A percentile compares a stretch with the other conserved stretches of the same genome.
These are phyloP conservation scores for Ruditapes philippinarum DNA, from an alignment of 1,140 invertebrate genomes.

Conservation along the genomic window DNA sequence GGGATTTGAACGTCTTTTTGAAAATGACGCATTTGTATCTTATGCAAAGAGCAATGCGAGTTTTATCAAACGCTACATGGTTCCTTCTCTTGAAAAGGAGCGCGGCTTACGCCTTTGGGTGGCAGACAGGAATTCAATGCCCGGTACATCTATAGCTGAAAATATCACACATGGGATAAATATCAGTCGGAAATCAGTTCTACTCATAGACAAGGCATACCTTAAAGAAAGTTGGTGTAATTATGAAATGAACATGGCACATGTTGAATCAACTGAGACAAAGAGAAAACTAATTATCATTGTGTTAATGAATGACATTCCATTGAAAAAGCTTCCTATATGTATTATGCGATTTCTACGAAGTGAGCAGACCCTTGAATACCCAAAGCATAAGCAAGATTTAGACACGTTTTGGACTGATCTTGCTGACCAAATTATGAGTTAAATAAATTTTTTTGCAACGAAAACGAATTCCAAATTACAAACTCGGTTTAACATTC, in stretches of 20 bases:
- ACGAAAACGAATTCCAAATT: too few relatives aligned
- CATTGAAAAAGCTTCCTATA: conserved; percentile 5
- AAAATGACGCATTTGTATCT: conserved; percentile 40
- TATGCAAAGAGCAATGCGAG: conserved; percentile 23
- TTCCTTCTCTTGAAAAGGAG: conserved; percentile 12
- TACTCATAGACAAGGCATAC: conserved; percentile 20
- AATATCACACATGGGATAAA: conserved; percentile 42
- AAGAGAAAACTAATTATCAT: conserved; percentile 35
- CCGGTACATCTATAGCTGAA: conserved; percentile 31
- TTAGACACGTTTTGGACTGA: conserved; percentile 26
- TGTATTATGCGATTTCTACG: neutral
- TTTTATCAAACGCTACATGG: conserved; percentile 36
- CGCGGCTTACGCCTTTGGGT: conserved; percentile 12
- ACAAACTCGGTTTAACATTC: too few relatives aligned
- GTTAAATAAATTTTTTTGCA: too few relatives aligned
- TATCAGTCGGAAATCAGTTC: conserved; percentile 29
- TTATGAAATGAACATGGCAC: conserved; percentile 47
- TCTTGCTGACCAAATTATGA: conserved; percentile 40
- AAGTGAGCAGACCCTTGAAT: conserved; percentile 17
- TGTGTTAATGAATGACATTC: conserved; percentile 18
- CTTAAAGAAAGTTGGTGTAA: conserved; percentile 29
- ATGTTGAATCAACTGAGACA: conserved; percentile 20
- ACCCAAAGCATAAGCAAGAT: conserved; percentile 17
- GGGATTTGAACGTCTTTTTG: conserved; percentile 39
- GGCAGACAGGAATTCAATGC: conserved; percentile 11